phyloP scores from a whole-genome alignment of 1,140 invertebrate species.

The Aphelenchoides besseyi region DNA sequence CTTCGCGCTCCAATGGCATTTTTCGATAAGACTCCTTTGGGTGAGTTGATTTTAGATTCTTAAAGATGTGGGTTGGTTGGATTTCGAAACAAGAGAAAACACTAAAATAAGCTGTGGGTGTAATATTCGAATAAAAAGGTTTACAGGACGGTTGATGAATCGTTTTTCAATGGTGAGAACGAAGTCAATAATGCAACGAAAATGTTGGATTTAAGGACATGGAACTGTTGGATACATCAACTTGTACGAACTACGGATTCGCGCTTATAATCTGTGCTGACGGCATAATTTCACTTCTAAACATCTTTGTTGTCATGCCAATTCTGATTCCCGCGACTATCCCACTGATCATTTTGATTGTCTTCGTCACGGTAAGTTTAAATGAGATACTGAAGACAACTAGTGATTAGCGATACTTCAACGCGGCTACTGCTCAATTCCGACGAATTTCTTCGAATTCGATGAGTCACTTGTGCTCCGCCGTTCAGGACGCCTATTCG shows the following conservation, averaged over 20 bases:
- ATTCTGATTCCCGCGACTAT: not conserved
- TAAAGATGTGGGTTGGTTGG: too few species aligned
- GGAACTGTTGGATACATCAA: conserved; percentile 19
- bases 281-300: not conserved
- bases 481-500: conserved; percentile 32
- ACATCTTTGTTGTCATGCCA: not conserved
- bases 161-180: not conserved
- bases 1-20: conserved; percentile 4
- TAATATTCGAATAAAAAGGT: too few species aligned
- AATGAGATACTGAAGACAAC: conserved; percentile 3
- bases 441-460: conserved; percentile 35
- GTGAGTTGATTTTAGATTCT: too few species aligned
- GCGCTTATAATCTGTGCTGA: not conserved
- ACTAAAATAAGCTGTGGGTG: too few species aligned
- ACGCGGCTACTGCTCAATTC: conserved; percentile 5
- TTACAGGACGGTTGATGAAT: conserved; percentile 65
- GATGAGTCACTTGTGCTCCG: conserved; percentile 28
- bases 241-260: not conserved
- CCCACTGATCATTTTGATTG: not conserved
- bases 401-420: conserved; percentile 40
- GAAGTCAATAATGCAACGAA: not conserved
- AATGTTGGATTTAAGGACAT: conserved; percentile 61
- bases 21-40: conserved; percentile 1
- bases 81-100: too few species aligned
- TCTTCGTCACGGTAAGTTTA: conserved; percentile 7